phyloP scores from a whole-genome alignment of 37 sponge, comb jelly and placozoan species.

The Spongilla lacustris region DNA sequence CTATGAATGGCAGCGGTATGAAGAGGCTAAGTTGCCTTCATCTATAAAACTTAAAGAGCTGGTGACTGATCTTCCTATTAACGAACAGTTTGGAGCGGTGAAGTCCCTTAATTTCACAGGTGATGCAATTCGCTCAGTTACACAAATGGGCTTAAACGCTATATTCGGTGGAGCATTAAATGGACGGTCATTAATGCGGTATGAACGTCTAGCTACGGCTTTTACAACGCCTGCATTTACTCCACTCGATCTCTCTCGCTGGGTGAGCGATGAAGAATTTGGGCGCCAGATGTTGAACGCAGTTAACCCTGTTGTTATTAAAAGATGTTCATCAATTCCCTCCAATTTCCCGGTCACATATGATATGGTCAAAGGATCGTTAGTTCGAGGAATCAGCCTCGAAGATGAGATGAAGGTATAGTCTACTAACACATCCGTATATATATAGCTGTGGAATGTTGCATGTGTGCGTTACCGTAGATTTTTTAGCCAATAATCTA shows the following conservation, averaged over 20 bases:
- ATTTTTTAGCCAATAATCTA: too few species aligned
- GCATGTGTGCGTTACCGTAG: too few species aligned
- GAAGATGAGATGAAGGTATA: constrained; percentile 64
- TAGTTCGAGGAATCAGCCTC: constrained; percentile 22
- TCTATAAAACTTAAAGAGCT: background rate
- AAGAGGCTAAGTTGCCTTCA: background rate
- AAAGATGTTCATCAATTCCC: constrained; percentile 19
- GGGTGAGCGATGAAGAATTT: constrained; percentile 64
- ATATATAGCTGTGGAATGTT: too few species aligned
- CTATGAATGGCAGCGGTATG: background rate
- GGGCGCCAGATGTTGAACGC: constrained; percentile 74
- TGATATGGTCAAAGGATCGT: constrained; percentile 31
- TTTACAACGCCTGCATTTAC: background rate
- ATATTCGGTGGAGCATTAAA: background rate
- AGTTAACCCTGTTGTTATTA: constrained; percentile 49
- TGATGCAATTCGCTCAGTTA: background rate
- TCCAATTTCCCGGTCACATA: constrained; percentile 67
- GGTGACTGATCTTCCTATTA: background rate
- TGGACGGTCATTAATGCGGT: background rate
- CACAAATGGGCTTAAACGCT: background rate
- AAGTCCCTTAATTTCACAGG: background rate
- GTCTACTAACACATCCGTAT: background rate
- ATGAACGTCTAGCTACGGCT: background rate
- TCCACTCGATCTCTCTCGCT: constrained; percentile 16
- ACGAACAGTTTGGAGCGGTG: background rate